Percentiles rank a stretch among this genome's conserved stretches.
Conservation (phyloP, 2,888 invertebrate genomes). For the Sphaeridia pumilis region DNA sequence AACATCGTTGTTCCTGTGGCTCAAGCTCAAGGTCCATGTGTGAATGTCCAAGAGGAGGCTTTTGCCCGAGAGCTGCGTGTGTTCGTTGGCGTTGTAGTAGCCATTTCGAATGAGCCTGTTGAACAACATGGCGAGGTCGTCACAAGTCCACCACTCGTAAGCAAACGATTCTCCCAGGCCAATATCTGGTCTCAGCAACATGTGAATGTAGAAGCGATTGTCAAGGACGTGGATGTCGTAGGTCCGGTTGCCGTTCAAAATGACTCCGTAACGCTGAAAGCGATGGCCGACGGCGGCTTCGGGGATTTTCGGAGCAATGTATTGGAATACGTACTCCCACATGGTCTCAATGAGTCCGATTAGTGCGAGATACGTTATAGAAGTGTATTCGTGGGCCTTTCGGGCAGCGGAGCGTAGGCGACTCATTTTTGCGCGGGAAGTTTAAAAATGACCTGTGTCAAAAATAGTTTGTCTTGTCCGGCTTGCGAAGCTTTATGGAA, state of each 20-base stretch:
- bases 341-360: neutral
- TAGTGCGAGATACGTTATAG: too few relatives aligned
- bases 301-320: neutral
- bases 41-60: neutral
- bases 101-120: neutral
- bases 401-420: too few relatives aligned
- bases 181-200: neutral
- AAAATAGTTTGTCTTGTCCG: too few relatives aligned
- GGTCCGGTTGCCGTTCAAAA: neutral
- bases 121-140: neutral
- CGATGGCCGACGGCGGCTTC: neutral
- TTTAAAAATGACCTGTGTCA: too few relatives aligned
- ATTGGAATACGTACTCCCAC: neutral
- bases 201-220: neutral
- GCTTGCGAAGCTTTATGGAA: too few relatives aligned
- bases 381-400: too few relatives aligned
- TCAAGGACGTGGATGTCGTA: conserved; percentile 4
- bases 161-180: neutral
- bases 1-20: neutral
- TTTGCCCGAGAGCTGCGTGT: neutral
- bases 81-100: neutral
- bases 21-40: neutral
- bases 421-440: too few relatives aligned
- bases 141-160: neutral
- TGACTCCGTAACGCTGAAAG: neutral